Evolutionary conservation across 2,888 invertebrate species (phyloP).

Genomic region (Molanna angustata): DNA sequence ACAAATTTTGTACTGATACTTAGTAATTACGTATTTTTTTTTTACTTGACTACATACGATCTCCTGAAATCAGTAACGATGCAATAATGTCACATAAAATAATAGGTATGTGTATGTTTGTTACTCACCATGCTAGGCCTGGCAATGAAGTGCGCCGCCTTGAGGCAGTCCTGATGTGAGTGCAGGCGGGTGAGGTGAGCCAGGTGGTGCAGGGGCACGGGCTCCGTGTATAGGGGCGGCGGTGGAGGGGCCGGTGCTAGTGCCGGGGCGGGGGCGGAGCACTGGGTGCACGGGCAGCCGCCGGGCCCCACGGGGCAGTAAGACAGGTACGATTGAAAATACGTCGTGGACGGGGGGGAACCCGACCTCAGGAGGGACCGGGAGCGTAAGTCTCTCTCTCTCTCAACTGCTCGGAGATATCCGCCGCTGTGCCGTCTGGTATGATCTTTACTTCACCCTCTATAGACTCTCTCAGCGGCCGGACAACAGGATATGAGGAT

Average conservation of each 20-base stretch:
- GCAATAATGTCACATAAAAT: background rate
- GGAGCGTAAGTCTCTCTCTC: background rate
- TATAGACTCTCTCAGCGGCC: too few relatives aligned
- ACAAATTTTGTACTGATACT: too few relatives aligned
- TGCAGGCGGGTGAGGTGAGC: conserved; percentile 24
- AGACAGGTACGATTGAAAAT: conserved; percentile 33
- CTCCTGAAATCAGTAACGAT: too few relatives aligned
- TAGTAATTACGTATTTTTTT: too few relatives aligned
- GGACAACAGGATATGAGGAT: too few relatives aligned
- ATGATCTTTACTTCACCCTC: too few relatives aligned
- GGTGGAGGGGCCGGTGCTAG: too few relatives aligned
- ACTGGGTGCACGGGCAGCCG: conserved; percentile 46
- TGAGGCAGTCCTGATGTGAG: conserved; percentile 28
- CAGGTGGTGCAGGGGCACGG: conserved; percentile 41
- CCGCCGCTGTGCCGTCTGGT: too few relatives aligned
- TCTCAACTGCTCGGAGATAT: too few relatives aligned
- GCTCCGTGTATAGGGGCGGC: conserved; percentile 47
- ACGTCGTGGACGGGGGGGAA: conserved; percentile 30
- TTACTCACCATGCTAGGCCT: conserved; percentile 32
- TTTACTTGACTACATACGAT: too few relatives aligned
- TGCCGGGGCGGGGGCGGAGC: conserved; percentile 39
- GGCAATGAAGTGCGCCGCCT: conserved; percentile 33
- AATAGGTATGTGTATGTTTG: background rate
- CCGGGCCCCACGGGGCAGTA: conserved; percentile 31
- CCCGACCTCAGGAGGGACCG: conserved; percentile 2